Base-by-base conservation (phyloP, 1,140 invertebrate genomes). In the Zaprionus davidi region DNA sequence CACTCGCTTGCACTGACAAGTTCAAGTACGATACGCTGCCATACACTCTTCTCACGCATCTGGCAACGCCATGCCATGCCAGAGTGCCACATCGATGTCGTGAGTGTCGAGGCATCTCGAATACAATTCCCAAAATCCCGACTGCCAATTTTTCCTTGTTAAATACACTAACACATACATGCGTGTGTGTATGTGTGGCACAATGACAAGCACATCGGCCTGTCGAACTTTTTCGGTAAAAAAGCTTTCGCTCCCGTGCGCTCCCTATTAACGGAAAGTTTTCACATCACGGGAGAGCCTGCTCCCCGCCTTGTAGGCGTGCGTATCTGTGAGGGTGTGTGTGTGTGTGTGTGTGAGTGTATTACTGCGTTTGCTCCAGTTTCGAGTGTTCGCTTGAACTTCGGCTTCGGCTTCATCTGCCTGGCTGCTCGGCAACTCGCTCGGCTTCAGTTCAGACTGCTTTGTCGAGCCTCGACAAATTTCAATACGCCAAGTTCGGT, bases 401-500 rank as follows among this genome's bases (percentile, higher is more conserved):
- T 56, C 59, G 71, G 17, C 41, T 44, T 49, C 17, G 22, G 26
- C 56, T 77, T 73, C 53, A 55, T 26, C 24, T 41, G 38, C 38
- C 15, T 11, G 22, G 49, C 66, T 60, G 49, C 26, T 59, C 56
- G 24, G 49, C 53, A 38, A 46, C 13, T 59, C 15, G 71, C 22
- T 78, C 81, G 76, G 70, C 57, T 66, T 59, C 51, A 59, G 58
- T 74, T 72, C 34, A 60, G 41, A 2, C 46, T 44, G 68, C 56
- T 57, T 81, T 65, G 64, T 76, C 51, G 76, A 74, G 81, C 53
- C n/a, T 46, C n/a, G 71, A 68, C 71, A 65, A 26, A 59, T 72
- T 90, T 92, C 73, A 92, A 91, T 92, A 92, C 86, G 81, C 80
- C 88, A 88, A 82, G 79, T 92, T 92, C 84, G 78, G 82, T 81